Evolutionary conservation across 2,888 invertebrate species (phyloP), one percentile per base, ranked within the genome.

Genomic region (Agonopterix alstromeriana): DNA sequence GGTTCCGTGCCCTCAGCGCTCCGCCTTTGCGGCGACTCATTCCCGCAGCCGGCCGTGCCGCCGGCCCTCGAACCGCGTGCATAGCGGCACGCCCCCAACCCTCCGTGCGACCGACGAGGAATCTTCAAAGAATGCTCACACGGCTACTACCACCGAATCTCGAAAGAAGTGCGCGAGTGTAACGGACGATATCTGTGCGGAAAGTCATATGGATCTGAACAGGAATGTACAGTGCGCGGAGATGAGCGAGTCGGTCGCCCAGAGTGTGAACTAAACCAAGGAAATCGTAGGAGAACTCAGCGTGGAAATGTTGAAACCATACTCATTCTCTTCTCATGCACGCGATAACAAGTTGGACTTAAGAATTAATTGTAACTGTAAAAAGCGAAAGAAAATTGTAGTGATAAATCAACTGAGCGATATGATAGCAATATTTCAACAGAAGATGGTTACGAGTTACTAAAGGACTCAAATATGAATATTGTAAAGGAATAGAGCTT

Each of bases 21-120:
- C 43, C 55, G 47, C 48, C 11, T 53, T 48, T 50, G 49, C 49
- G 50, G 46, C 51, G 55, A 58, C 49, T 35, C 51, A 40, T 36
- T 53, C 47, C 36, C 49, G 48, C 51, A 53, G 46, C 50, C 43
- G 47, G 40, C 48, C 36, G 46, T 47, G 17, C 50, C 50, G 52
- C 48, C 53, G 49, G 55, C 51, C 47, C 49, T 55, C 46, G 58
- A 60, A 53, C 64, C 70, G 59, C 66, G 69, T 48, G 68, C 66
- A 52, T 63, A 64, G 59, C 65, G 54, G 48, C 56, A 56, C 58
- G 47, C 48, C 58, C 51, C 55, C 55, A 60, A 60, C 56, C 54
- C 59, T 52, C 57, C 47, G 44, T 42, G 52, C 55, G 53, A 51
- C 60, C 53, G 54, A 50, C 56, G 51, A 42, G 54, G 47, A 43